phyloP scores from a whole-genome alignment of 2,888 invertebrate species.

The Orchesellides sinensis region DNA sequence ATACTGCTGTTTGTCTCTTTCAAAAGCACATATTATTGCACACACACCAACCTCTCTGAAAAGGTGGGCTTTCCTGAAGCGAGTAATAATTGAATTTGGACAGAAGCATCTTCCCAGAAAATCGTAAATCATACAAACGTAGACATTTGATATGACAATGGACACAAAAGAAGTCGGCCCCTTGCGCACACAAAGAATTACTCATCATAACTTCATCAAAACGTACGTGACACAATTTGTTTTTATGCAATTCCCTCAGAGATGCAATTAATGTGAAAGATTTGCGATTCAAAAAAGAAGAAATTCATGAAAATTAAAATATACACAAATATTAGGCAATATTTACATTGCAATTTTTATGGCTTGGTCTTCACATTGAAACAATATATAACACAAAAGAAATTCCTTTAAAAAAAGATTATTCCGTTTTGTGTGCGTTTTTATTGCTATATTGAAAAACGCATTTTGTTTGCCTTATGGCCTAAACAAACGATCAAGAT shows the following conservation, averaged over 20 bases:
- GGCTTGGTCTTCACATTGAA: background rate
- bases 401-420: background rate
- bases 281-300: background rate
- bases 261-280: background rate
- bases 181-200: background rate
- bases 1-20: too few species aligned
- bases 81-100: too few species aligned
- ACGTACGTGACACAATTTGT: background rate
- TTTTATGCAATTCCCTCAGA: slow-evolving; percentile 1
- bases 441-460: too few species aligned
- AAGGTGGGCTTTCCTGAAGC: too few species aligned
- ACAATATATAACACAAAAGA: background rate
- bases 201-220: background rate
- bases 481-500: background rate
- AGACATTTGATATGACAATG: background rate
- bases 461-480: background rate
- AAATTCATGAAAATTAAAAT: slow-evolving; percentile 9
- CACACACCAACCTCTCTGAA: too few species aligned
- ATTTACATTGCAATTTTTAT: background rate
- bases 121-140: background rate
- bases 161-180: background rate
- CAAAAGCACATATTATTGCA: too few species aligned
- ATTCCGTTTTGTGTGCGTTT: too few species aligned
- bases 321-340: slow-evolving; percentile 9
- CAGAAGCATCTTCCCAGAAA: too few species aligned